Base-by-base conservation (phyloP, 2,888 invertebrate genomes). In the Heliconius ethilla region DNA sequence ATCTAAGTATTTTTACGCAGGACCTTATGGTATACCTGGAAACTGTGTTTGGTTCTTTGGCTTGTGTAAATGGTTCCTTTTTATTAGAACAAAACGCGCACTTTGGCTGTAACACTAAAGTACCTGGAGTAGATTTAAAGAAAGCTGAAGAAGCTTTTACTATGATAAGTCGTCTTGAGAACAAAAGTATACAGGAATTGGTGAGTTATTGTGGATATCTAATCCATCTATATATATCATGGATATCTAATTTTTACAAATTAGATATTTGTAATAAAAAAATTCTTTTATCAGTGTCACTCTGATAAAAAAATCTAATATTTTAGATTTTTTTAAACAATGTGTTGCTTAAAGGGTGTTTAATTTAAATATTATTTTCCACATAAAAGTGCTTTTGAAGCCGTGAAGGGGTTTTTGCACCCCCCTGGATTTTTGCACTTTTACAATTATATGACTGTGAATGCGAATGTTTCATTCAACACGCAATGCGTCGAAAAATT, bases 31-130 rank as follows among this genome's bases (percentile, higher is more conserved):
- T 95, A 63, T 97, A 97, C 84, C 89, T 99, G 81, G 98, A 98
- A 90, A 96, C 96, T 13, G 97, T 97, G 25, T 98, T 99, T 88
- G 97, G 97, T 81, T 98, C 98, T 83, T 93, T 97, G 78, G 96
- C 98, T 0, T 98, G 98, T 89, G 89, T 99, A 63, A 99, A 99
- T 91, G 97, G 96, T 7, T 99, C 99, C 1, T 99, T 99, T 91
- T 93, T 98, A 76, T 80, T 95, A 67, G 84, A 93, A 0, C 95
- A 96, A 83, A 96, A 96, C 81, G 94, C 92, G 18, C 98, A 98
- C 88, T 97, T 96, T 86, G 96, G 97, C 76, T 98, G 98, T 88
- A 96, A 97, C 72, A 96, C 96, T 66, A 97, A 96, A 86, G 96
- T 98, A 87, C 97, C 97, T 82, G 98, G 98, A 0, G 92, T 99